Percentiles rank a stretch among this genome's conserved stretches.
Conservation (phyloP, 1,140 invertebrate species). For the Proctacanthus coquilletti region DNA sequence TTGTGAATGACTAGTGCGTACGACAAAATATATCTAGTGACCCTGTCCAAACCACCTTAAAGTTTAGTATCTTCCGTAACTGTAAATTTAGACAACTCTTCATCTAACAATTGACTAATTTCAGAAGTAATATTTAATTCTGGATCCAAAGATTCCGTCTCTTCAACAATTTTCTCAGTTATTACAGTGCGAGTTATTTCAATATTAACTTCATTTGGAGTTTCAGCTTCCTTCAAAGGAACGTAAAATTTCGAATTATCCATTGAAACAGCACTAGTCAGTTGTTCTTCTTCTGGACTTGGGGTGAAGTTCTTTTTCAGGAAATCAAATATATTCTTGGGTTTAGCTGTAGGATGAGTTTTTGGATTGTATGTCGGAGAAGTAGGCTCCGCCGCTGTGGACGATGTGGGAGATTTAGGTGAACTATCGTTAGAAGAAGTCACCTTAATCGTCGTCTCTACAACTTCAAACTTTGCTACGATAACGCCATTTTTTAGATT, state of each 20-base stretch:
- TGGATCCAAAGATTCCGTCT: constrained; percentile 10
- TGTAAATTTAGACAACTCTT: constrained; percentile 22
- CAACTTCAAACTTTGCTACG: constrained; percentile 19
- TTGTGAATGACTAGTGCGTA: too few relatives aligned
- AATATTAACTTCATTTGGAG: constrained; percentile 17
- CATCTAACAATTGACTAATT: constrained; percentile 25
- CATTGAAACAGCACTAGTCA: constrained; percentile 6
- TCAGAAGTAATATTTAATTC: constrained; percentile 21
- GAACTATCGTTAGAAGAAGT: constrained; percentile 10
- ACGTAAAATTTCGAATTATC: constrained; percentile 28
- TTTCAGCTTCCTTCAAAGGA: constrained; percentile 12
- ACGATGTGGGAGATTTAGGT: not conserved
- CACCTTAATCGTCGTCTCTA: constrained; percentile 25
- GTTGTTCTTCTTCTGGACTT: constrained; percentile 11
- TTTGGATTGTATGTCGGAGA: not conserved
- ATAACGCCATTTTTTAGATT: constrained; percentile 11
- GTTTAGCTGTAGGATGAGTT: constrained; percentile 14
- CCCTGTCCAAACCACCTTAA: too few relatives aligned
- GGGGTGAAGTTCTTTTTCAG: constrained; percentile 20
- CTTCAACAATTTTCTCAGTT: constrained; percentile 23
- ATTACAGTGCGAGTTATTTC: constrained; percentile 22
- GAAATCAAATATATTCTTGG: constrained; percentile 28
- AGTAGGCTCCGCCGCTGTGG: constrained; percentile 12
- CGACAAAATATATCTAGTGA: too few relatives aligned
- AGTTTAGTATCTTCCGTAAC: too few relatives aligned